These are phyloP conservation scores for Actinernus sp. DNA, from an alignment of 92 coral and sea anemone genomes.

Conservation along the genomic window DNA sequence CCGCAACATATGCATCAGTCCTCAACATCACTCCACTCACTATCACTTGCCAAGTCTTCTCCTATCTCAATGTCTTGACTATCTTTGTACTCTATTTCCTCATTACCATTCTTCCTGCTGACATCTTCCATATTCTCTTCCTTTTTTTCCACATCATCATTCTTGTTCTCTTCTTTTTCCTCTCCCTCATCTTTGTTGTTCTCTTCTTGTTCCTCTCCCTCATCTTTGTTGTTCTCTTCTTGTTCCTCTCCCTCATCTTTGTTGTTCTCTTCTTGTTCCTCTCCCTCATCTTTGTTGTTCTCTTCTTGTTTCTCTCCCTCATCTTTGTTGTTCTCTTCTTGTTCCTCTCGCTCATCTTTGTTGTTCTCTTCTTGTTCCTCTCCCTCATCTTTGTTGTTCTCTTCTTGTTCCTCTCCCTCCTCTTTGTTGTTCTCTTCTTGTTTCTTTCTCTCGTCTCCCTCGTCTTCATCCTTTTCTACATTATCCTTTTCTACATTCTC, in stretches of 20 bases:
- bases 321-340: too few species aligned
- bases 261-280: background rate
- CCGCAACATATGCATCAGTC: too few species aligned
- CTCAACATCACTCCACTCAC: too few species aligned
- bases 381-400: background rate
- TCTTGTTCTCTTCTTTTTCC: background rate
- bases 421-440: background rate
- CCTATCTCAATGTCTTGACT: too few species aligned
- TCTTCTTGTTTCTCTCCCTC: background rate
- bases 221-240: background rate
- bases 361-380: too few species aligned
- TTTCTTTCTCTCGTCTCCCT: background rate
- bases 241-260: background rate
- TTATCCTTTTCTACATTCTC: background rate
- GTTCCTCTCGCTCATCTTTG: too few species aligned
- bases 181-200: background rate
- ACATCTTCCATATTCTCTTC: too few species aligned
- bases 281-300: background rate
- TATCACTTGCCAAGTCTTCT: too few species aligned
- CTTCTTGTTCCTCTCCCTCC: background rate
- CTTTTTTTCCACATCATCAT: too few species aligned
- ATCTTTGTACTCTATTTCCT: too few species aligned
- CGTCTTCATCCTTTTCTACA: background rate
- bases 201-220: background rate
- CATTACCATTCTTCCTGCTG: too few species aligned